Evolutionary conservation across 2,113 vertebrate genomes (phyloP).

Genomic region (Gavialis gangeticus): DNA sequence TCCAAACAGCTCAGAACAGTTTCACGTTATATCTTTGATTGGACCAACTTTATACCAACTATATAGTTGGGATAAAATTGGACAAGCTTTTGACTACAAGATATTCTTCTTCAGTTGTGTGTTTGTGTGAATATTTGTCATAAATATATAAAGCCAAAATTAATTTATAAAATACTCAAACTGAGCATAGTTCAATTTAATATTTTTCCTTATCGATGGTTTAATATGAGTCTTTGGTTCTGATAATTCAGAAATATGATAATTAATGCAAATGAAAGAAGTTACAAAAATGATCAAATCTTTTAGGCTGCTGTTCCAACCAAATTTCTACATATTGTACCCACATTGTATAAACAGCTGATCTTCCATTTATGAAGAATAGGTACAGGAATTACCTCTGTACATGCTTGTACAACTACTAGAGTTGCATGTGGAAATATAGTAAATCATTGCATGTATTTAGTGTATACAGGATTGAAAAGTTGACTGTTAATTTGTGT

Average conservation of each 20-base stretch:
- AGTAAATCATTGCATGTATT: background rate
- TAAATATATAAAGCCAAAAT: background rate
- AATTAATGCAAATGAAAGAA: background rate
- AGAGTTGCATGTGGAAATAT: background rate
- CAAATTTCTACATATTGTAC: rapidly evolving
- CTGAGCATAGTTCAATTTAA: background rate
- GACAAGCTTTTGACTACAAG: no score
- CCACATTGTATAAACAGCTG: background rate
- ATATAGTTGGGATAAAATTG: no score
- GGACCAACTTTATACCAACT: background rate
- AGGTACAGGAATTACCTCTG: background rate
- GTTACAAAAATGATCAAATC: background rate
- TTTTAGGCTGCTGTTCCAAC: background rate
- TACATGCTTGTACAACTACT: background rate
- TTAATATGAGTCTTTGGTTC: background rate
- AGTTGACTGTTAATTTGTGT: background rate
- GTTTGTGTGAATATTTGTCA: rapidly evolving
- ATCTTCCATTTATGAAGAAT: background rate
- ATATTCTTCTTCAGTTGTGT: no score
- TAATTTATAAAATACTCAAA: background rate
- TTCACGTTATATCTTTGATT: background rate
- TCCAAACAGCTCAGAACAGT: background rate
- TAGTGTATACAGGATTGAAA: no score
- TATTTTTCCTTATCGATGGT: rapidly evolving
- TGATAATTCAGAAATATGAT: rapidly evolving